phyloP scores from a whole-genome alignment of 2,888 invertebrate species.

The Apodemia zela region DNA sequence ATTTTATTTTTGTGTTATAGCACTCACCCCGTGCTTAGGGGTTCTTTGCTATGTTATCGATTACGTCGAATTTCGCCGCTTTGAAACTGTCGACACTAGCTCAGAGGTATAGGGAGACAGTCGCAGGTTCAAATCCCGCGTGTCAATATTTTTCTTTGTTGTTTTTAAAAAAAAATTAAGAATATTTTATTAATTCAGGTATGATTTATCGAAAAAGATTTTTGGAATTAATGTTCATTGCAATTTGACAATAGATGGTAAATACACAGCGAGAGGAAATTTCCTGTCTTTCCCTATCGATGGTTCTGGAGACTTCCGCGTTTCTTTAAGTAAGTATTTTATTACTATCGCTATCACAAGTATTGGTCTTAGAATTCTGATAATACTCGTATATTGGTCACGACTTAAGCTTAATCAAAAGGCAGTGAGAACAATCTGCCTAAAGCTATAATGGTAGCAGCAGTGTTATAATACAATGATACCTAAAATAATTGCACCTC shows the following conservation, averaged over 20 bases:
- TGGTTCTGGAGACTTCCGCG: conserved; percentile 64
- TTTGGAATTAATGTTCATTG: conserved; percentile 61
- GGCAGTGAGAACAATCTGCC: too few relatives aligned
- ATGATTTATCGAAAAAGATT: conserved; percentile 56
- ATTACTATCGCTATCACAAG: not conserved
- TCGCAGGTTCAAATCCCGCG: too few relatives aligned
- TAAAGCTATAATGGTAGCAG: too few relatives aligned
- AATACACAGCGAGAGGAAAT: conserved; percentile 59
- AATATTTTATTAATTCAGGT: conserved; percentile 43
- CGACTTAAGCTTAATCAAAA: not conserved
- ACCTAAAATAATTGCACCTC: not conserved
- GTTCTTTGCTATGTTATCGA: too few relatives aligned
- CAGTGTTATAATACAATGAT: not conserved
- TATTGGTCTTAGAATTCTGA: not conserved
- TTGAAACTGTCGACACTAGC: too few relatives aligned
- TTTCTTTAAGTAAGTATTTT: conserved; percentile 57
- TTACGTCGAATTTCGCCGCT: too few relatives aligned
- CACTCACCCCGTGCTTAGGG: too few relatives aligned
- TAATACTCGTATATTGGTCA: not conserved
- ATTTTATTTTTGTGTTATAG: too few relatives aligned
- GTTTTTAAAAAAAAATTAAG: too few relatives aligned
- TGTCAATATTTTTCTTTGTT: too few relatives aligned
- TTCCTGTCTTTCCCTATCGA: conserved; percentile 65
- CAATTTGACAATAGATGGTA: conserved; percentile 65
- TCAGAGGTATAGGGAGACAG: too few relatives aligned